Percentiles rank a stretch among this genome's conserved stretches.
Evolutionary conservation across 2,888 invertebrate genomes (phyloP).

Genomic region (Lasioglossum leucozonium): DNA sequence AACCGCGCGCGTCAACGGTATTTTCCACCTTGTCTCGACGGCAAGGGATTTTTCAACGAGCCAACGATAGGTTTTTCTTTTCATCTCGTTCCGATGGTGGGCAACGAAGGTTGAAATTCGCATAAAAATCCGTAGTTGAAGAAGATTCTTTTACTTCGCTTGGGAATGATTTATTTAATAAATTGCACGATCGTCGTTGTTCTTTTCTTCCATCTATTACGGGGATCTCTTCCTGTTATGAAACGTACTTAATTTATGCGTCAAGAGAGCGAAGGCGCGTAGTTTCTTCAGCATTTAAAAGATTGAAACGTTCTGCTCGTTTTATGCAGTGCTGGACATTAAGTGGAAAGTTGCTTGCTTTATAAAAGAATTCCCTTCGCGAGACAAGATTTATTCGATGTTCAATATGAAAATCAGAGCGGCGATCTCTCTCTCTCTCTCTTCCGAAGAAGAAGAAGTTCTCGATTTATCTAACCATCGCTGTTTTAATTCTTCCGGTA

Average conservation of each 20-base stretch:
- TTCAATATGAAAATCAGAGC: not conserved
- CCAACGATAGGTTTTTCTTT: not conserved
- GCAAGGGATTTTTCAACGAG: not conserved
- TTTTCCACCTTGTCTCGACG: not conserved
- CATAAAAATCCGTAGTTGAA: not conserved
- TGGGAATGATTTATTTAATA: not conserved
- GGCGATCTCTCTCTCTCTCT: not conserved
- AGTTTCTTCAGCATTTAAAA: not conserved
- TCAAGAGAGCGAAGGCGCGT: not conserved
- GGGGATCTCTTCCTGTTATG: not conserved
- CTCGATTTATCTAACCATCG: not conserved
- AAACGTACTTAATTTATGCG: slow-evolving; percentile 4
- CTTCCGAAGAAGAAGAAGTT: no score
- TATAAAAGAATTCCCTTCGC: not conserved
- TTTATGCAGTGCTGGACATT: not conserved
- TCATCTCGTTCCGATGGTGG: not conserved
- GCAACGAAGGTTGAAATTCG: not conserved
- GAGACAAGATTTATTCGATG: not conserved
- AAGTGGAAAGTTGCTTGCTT: not conserved
- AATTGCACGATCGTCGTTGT: not conserved
- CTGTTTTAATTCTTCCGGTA: not conserved
- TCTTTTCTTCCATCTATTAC: not conserved
- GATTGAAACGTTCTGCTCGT: not conserved
- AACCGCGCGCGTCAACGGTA: not conserved
- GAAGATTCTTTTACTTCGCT: not conserved